Evolutionary conservation across 2,888 invertebrate species (phyloP).

Genomic region (Cyrtodaria siliqua): DNA sequence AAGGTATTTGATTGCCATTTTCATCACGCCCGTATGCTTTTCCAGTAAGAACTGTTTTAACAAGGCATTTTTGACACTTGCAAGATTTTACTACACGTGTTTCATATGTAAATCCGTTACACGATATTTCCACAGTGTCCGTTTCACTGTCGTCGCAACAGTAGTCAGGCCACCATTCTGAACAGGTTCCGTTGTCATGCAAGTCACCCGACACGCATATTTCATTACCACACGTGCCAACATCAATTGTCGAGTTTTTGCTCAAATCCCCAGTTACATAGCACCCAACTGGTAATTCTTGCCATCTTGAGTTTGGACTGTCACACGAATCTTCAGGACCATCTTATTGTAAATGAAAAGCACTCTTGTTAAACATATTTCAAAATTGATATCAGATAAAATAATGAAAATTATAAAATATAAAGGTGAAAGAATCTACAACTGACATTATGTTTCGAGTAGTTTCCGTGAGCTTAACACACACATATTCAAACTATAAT

Average conservation of each 20-base stretch:
- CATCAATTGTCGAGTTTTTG: conserved; percentile 23
- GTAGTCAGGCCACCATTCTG: conserved; percentile 17
- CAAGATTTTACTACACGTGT: conserved; percentile 28
- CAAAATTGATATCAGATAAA: too few species aligned
- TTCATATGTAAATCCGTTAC: conserved; percentile 37
- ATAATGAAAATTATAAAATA: neutral
- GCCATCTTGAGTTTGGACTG: conserved; percentile 4
- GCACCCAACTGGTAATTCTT: conserved; percentile 19
- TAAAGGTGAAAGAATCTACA: neutral
- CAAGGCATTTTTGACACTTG: conserved; percentile 22
- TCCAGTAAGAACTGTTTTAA: conserved; percentile 27
- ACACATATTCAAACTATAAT: too few species aligned
- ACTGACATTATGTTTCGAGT: too few species aligned
- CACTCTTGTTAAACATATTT: too few species aligned
- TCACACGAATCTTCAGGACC: conserved; percentile 24
- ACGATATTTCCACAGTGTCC: conserved; percentile 21
- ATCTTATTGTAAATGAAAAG: too few species aligned
- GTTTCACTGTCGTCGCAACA: conserved; percentile 27
- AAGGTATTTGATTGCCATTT: conserved; percentile 26
- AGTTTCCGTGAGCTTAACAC: too few species aligned
- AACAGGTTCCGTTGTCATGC: conserved; percentile 39
- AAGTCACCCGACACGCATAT: conserved; percentile 19
- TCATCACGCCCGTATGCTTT: conserved; percentile 2
- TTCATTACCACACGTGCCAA: conserved; percentile 28
- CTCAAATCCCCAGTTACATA: conserved; percentile 12